Base-by-base conservation (phyloP, 2,797 vertebrate genomes). In the Myotis planiceps region DNA sequence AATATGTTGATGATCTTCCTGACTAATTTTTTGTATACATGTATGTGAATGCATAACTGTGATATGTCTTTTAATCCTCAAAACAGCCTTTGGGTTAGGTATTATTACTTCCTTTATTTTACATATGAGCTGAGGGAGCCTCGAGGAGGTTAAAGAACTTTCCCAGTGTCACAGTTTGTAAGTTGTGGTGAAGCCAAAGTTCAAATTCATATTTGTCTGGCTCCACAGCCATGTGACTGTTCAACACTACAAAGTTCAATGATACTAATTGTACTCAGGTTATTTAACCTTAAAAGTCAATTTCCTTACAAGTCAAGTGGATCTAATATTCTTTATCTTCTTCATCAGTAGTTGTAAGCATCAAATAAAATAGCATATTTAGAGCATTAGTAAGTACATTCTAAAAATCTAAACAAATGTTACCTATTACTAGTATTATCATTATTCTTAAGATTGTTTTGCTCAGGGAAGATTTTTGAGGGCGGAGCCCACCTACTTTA, bases 261-360 rank as follows among this genome's bases (percentile, higher is more conserved):
- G 72, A 25, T 45, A 8, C 23, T 37, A 82, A 34, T 1, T 76
- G 2, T 37, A 58, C 21, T 89, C 34, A 51, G 68, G n/a, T 85
- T 85, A 74, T 68, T 79, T 80, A 72, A 37, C 55, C 25, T 88
- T 55, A 16, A 18, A 88, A 65, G 82, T 92, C 12, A 14, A 32
- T 75, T 94, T 92, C 27, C 42, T 84, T 72, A 19, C 21, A 86
- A 82, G 25, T 86, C 83, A 91, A 87, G 55, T n/a, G 71, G 15
- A 72, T 87, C 5, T 71, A 86, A 42, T 88, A 76, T 18, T 81
- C 29, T 65, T 51, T 58, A 84, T 82, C 66, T 80, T 89, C 75
- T 66, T 85, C 15, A 85, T 45, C 39, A 27, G 16, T 53, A 58
- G 18, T 42, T 74, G 13, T 76, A 51, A 76, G n/a, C 71, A 96